Conservation (phyloP, 2,113 vertebrate genomes). For the Embiotoca jacksoni region DNA sequence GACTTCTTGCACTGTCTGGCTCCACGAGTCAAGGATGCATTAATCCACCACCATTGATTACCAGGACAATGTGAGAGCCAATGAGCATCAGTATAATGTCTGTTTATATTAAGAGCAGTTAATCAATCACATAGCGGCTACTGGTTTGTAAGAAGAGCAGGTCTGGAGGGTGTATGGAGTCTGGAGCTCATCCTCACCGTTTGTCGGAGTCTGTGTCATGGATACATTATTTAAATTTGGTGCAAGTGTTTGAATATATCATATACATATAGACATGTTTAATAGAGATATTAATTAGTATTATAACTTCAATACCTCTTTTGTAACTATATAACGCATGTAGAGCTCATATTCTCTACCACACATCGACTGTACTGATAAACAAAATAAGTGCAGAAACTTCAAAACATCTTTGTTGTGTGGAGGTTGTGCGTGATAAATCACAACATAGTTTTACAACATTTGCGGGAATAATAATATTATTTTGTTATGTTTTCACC, state of each 20-base stretch:
- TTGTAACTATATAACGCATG: too few species aligned
- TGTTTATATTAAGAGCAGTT: slow-evolving; percentile 62
- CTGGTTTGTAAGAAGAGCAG: slow-evolving; percentile 42
- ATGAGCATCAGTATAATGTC: slow-evolving; percentile 44
- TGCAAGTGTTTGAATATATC: neutral
- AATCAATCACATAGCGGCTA: slow-evolving; percentile 55
- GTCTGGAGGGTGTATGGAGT: slow-evolving; percentile 2
- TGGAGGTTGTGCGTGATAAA: too few species aligned
- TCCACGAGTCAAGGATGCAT: slow-evolving; percentile 57
- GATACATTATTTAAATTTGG: neutral
- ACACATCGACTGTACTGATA: too few species aligned
- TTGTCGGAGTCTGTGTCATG: slow-evolving; percentile 7
- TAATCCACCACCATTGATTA: slow-evolving; percentile 50
- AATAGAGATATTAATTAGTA: too few species aligned
- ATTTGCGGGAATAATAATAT: neutral
- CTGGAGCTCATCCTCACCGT: neutral
- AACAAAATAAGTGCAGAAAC: too few species aligned
- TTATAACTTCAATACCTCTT: too few species aligned
- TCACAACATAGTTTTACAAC: too few species aligned
- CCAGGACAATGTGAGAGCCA: slow-evolving; percentile 25
- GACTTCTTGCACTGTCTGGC: slow-evolving; percentile 36
- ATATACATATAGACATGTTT: too few species aligned
- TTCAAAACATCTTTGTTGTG: too few species aligned
- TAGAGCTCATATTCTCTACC: too few species aligned
- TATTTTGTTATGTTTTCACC: too few species aligned